Conservation (phyloP, 2,888 invertebrate genomes). For the Ischnura elegans region DNA sequence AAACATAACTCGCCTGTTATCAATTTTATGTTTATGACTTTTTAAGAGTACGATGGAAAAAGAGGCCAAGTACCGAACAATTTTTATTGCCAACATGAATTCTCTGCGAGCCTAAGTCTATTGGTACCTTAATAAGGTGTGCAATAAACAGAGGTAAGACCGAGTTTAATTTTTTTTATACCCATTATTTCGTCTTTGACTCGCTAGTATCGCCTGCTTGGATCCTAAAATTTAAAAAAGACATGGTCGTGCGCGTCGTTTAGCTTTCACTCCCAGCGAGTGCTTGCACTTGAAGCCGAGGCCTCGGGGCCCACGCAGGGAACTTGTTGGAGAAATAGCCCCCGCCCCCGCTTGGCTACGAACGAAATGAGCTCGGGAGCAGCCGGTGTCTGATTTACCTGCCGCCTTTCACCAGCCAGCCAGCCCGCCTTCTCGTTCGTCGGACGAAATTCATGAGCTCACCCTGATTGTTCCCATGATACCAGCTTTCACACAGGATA, state of each 20-base stretch:
- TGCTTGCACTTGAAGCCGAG: neutral
- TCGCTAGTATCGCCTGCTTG: no score
- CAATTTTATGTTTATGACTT: no score
- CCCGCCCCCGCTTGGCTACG: neutral
- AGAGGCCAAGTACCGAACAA: no score
- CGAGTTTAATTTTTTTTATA: neutral
- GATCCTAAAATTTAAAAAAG: no score
- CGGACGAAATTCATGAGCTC: conserved; percentile 29
- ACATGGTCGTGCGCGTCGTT: neutral
- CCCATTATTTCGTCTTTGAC: neutral
- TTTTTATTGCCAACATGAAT: no score
- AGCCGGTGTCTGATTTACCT: conserved; percentile 56
- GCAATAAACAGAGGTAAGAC: neutral
- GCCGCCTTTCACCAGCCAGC: neutral
- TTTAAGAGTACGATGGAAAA: no score
- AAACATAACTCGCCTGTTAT: no score
- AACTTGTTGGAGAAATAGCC: conserved; percentile 2
- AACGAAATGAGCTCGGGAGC: conserved; percentile 33
- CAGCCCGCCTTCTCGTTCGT: neutral
- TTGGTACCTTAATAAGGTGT: neutral
- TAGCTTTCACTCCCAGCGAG: neutral
- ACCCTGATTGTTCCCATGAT: neutral
- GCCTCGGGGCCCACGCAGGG: neutral
- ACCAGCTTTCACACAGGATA: neutral
- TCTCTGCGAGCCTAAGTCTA: no score